These are phyloP conservation scores for Craterocephalus amniculus DNA, from an alignment of 2,797 vertebrate species.

Conservation along the genomic window DNA sequence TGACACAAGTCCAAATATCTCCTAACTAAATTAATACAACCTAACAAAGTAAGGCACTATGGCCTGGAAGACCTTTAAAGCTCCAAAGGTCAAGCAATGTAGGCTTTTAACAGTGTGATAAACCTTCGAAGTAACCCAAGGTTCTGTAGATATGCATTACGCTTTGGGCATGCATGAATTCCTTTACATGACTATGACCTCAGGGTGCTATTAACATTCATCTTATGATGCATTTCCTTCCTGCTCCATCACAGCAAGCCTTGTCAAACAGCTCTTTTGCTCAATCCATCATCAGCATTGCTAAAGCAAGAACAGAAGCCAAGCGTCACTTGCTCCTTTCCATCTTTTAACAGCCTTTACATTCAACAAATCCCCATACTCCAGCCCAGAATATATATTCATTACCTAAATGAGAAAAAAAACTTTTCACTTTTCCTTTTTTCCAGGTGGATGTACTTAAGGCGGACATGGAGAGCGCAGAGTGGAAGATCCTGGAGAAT, in stretches of 20 bases:
- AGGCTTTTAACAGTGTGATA: slow-evolving; percentile 18
- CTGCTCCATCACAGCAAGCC: slow-evolving; percentile 28
- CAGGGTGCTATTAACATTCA: slow-evolving; percentile 63
- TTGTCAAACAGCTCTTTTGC: slow-evolving; percentile 37
- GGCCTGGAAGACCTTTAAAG: not conserved
- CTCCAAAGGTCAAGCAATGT: slow-evolving; percentile 22
- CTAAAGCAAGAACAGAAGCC: slow-evolving; percentile 41
- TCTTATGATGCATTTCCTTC: slow-evolving; percentile 45
- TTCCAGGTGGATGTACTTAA: slow-evolving; percentile 93
- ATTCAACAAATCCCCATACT: slow-evolving; percentile 18
- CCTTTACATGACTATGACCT: slow-evolving; percentile 41
- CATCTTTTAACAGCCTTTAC: slow-evolving; percentile 52
- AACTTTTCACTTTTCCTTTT: not conserved
- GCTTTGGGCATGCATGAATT: slow-evolving; percentile 30
- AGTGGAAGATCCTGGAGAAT: slow-evolving; percentile 98
- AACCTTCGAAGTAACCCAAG: slow-evolving; percentile 20
- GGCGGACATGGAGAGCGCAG: slow-evolving; percentile 93
- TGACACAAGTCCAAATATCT: not conserved
- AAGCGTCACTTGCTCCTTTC: slow-evolving; percentile 46
- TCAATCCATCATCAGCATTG: slow-evolving; percentile 49
- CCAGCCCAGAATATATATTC: slow-evolving; percentile 23
- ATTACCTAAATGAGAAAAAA: slow-evolving; percentile 13
- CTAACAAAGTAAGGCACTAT: not conserved
- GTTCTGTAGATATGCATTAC: slow-evolving; percentile 23
- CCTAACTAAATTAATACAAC: not conserved